Base-by-base conservation (phyloP, 1,140 invertebrate genomes). In the Eriocheir sinensis region DNA sequence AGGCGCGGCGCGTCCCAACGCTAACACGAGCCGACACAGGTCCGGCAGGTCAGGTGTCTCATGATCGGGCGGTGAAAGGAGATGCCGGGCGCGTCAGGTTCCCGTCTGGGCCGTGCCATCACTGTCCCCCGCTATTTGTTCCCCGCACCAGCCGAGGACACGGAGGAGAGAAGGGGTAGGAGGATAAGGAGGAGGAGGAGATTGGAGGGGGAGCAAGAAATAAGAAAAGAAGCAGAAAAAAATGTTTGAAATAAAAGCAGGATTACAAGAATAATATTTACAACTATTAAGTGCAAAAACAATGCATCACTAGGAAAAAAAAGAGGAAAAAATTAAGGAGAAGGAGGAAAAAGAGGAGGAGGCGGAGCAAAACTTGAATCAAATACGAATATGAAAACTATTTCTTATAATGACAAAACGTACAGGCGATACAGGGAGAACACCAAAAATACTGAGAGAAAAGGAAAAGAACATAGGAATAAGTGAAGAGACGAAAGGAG, bases 1-100 rank as follows among this genome's bases (percentile, higher is more conserved):
- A 44, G 41, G 30, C 32, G 36, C 53, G 53, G 21, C 36, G 83
- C 83, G 27, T 1, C 12, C 83, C 34, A 83, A 93, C 92, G 36
- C 91, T 92, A 92, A 92, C 91, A 34, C 80, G 80, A 32, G 21
- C 32, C 30, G 91, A 92, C 91, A 92, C 32, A 85, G 91, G 91
- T 83, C 80, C 91, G 41, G 40, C 91, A 92, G 91, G 91, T 92
- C 91, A 92, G 79, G 91, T 92, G 91, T 83, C 91, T 85, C 80
- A 85, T 85, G 91, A 92, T 92, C 91, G 48, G 41, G 40, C 91
- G 91, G 91, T 85, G 91, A 92, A 92, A 92, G 91, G 91, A 92
- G 91, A 92, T 81, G 91, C 91, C 91, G 80, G 41, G 8, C 41
- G 41, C 79, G 91, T 92, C 91, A 92, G 80, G 60, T 92, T 30